Conservation (phyloP, 1,140 invertebrate genomes). For the Acromyrmex echinatior region DNA sequence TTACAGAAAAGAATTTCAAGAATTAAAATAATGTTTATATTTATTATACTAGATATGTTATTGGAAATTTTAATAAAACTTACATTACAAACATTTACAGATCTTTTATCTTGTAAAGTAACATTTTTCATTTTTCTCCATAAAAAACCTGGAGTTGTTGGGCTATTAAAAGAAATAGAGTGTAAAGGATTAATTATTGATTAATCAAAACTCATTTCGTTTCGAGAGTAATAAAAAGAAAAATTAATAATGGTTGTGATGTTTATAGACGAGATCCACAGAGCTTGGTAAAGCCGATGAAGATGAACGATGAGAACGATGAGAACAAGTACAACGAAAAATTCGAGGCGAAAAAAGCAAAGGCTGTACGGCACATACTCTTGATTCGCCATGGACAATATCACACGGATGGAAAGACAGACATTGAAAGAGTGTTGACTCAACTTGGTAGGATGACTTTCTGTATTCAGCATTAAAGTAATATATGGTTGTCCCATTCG, state of each 20-base stretch:
- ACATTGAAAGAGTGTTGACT: conserved; percentile 93
- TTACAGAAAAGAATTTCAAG: too few species aligned
- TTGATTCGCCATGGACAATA: conserved; percentile 99
- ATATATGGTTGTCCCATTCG: neutral
- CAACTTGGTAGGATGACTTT: conserved; percentile 89
- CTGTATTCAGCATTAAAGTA: conserved; percentile 5
- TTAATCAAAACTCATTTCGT: neutral
- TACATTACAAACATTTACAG: too few species aligned
- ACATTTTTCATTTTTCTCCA: too few species aligned
- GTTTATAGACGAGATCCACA: conserved; percentile 91
- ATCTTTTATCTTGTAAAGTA: too few species aligned
- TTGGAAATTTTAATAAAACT: too few species aligned
- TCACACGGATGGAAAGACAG: conserved; percentile 90
- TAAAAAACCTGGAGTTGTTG: too few species aligned
- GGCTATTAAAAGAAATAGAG: too few species aligned
- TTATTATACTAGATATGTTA: too few species aligned
- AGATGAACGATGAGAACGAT: conserved; percentile 86
- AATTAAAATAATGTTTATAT: too few species aligned
- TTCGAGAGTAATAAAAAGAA: neutral
- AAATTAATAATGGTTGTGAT: neutral
- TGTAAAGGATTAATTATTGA: neutral
- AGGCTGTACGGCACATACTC: conserved; percentile 93
- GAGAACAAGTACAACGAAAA: conserved; percentile 90
- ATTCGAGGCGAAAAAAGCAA: conserved; percentile 89
- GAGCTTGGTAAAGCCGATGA: conserved; percentile 90